Evolutionary conservation across 1,140 invertebrate species (phyloP), one percentile per base, ranked within the genome.

Genomic region (honey bee (Apis mellifera)): DNA sequence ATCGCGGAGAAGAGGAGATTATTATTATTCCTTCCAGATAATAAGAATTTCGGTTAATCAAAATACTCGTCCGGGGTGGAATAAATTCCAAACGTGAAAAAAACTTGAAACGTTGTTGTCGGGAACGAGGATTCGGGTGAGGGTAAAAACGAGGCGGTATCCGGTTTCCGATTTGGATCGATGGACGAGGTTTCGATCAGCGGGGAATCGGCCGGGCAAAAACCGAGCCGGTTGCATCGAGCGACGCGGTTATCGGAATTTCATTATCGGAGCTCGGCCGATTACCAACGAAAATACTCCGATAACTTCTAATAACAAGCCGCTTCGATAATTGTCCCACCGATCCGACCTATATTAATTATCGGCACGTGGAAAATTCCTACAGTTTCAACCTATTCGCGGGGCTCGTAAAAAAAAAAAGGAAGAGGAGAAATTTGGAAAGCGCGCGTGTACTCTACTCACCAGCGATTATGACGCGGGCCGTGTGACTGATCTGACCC

Each of bases 381-480:
- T n/a, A n/a, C n/a, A n/a, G n/a, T n/a, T n/a, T n/a, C n/a, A n/a
- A n/a, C n/a, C n/a, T n/a, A n/a, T n/a, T n/a, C n/a, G n/a, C n/a
- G n/a, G n/a, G n/a, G n/a, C n/a, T n/a, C n/a, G n/a, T n/a, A 32
- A 32, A 32, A 32, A 32, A 0, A 42, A 42, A 7, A 42, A 42
- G 5, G 4, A 42, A 42, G 5, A 42, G 32, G 2, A 5, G 32
- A 42, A 7, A 2, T 42, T 42, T 7, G 32, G 32, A 42, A 7
- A 42, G 0, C 32, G 32, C 32, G 32, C 3, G n/a, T n/a, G n/a
- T n/a, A n/a, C 3, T 42, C 0, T 42, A 78, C 94, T 96, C 96
- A 95, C 98, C 98, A 91, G 98, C 98, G 92, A 99, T 98, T 91
- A 99, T 98, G 90, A 99, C 97, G 92, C 98, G 96, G 71, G 98